These are phyloP conservation scores for Drosophila yooni DNA, from an alignment of 2,888 invertebrate genomes.

Conservation along the genomic window DNA sequence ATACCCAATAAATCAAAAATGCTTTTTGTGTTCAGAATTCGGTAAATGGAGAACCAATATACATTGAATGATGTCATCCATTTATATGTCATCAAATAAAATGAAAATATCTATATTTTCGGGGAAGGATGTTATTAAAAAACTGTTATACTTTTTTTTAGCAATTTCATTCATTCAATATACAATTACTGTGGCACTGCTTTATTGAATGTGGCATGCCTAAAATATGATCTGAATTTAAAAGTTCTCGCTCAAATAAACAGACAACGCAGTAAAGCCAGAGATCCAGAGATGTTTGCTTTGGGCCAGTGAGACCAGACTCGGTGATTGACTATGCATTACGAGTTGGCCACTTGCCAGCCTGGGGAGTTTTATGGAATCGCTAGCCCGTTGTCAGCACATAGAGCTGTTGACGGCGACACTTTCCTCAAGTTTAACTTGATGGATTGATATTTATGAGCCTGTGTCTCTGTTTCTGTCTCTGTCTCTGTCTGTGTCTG, in stretches of 20 bases:
- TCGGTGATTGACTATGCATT: constrained; percentile 42
- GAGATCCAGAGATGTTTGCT: constrained; percentile 7
- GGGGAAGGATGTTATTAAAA: not conserved
- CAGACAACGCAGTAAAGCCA: not conserved
- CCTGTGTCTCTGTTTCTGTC: constrained; percentile 6
- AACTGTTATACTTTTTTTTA: not conserved
- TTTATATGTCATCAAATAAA: not conserved
- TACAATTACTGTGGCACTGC: not conserved
- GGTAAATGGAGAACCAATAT: not conserved
- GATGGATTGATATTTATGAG: constrained; percentile 59
- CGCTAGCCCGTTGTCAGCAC: constrained; percentile 7
- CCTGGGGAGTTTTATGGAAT: constrained; percentile 33
- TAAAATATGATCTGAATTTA: not conserved
- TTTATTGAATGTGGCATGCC: not conserved
- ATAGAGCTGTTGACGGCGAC: constrained; percentile 38
- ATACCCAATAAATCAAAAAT: not conserved
- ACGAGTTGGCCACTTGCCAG: not conserved
- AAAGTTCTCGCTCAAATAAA: not conserved
- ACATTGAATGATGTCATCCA: not conserved
- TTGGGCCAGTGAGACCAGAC: constrained; percentile 29
- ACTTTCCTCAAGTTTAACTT: constrained; percentile 39
- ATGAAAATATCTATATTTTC: not conserved
- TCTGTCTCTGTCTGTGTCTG: constrained; percentile 3
- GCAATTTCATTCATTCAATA: not conserved
- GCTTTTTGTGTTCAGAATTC: not conserved